A percentile compares a stretch with the other conserved stretches of the same genome.
Conservation (phyloP, 2,888 invertebrate genomes). For the Danaus chrysippus region DNA sequence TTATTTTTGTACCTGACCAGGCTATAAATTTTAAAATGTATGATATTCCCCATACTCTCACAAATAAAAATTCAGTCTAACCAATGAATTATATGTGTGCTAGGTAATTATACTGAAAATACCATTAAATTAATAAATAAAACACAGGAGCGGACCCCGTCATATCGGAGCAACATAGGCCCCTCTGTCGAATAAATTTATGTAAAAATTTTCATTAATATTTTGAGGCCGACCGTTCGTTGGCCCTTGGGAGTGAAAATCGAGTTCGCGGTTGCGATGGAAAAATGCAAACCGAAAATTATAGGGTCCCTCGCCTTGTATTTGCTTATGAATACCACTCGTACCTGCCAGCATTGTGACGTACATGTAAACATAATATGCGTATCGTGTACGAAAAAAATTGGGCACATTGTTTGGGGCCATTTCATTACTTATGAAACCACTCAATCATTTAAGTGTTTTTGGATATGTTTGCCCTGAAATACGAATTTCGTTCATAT, state of each 20-base stretch:
- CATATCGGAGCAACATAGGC: conserved; percentile 62
- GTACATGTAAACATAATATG: conserved; percentile 67
- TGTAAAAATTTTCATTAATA: conserved; percentile 80
- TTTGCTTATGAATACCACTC: conserved; percentile 76
- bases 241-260: conserved; percentile 76
- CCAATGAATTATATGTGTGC: conserved; percentile 77
- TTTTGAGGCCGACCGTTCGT: conserved; percentile 75
- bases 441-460: conserved; percentile 36
- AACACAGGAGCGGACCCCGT: conserved; percentile 72
- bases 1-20: conserved; percentile 7
- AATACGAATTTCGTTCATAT: conserved; percentile 21
- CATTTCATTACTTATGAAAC: conserved; percentile 38
- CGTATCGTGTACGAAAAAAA: conserved; percentile 49
- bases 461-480: conserved; percentile 22
- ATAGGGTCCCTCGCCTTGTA: conserved; percentile 76
- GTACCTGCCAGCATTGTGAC: conserved; percentile 60
- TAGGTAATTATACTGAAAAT: conserved; percentile 78
- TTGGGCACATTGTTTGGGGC: conserved; percentile 34
- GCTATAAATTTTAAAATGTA: conserved; percentile 2
- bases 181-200: conserved; percentile 78
- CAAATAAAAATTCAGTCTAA: conserved; percentile 62
- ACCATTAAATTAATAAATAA: conserved; percentile 80
- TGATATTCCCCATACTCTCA: conserved; percentile 48
- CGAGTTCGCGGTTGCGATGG: conserved; percentile 78
- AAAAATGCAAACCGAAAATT: conserved; percentile 80